phyloP scores from a whole-genome alignment of 2,797 vertebrate genomes.

The Basileuterus tristriatus region DNA sequence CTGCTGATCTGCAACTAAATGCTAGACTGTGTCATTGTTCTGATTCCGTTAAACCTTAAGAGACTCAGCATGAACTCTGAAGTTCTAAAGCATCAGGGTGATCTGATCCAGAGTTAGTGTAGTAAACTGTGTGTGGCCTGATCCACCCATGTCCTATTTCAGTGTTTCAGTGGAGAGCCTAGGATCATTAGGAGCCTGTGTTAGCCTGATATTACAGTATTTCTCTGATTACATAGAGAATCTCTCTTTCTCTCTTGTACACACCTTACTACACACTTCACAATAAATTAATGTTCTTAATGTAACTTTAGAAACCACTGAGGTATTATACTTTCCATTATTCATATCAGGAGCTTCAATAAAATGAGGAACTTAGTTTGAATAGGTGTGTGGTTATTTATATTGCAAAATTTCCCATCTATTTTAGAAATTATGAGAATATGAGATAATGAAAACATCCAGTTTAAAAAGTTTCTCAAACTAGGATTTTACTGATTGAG shows the following conservation, averaged over 20 bases:
- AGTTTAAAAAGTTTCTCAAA: background rate
- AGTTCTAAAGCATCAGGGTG: background rate
- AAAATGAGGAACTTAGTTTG: background rate
- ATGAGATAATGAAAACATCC: background rate
- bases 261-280: fast-evolving
- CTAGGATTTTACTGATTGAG: background rate
- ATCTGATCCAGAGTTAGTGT: background rate
- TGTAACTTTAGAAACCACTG: background rate
- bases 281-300: background rate
- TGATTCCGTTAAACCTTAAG: background rate
- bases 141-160: background rate
- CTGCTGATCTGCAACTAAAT: background rate
- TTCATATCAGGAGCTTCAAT: background rate
- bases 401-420: background rate
- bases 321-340: background rate
- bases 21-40: background rate
- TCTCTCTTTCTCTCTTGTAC: background rate
- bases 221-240: background rate
- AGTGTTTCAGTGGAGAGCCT: background rate
- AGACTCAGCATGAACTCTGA: background rate
- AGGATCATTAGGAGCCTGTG: background rate
- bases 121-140: background rate
- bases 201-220: background rate
- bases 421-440: background rate
- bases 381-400: background rate